These are phyloP conservation scores for Smutsia gigantea DNA, from an alignment of 2,797 vertebrate genomes.

Conservation along the genomic window DNA sequence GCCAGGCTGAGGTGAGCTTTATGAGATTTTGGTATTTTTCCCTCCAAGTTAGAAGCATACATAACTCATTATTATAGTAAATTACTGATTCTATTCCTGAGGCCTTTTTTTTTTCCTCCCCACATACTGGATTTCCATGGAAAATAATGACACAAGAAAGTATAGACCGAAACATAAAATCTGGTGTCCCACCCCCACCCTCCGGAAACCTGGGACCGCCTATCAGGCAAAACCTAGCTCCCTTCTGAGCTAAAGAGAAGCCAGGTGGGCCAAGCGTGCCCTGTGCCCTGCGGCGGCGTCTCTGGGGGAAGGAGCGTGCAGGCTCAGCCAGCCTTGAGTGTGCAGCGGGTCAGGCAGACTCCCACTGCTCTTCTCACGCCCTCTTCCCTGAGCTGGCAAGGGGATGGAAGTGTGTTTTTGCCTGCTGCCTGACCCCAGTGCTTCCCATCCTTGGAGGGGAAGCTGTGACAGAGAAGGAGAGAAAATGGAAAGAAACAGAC, in stretches of 20 bases:
- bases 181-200: background rate
- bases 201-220: background rate
- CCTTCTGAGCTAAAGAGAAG: background rate
- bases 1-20: background rate
- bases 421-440: background rate
- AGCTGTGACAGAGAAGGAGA: background rate
- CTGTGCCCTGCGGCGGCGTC: background rate
- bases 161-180: background rate
- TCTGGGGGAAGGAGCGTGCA: too few relatives aligned
- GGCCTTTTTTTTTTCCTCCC: background rate
- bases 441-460: background rate
- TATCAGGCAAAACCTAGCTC: background rate
- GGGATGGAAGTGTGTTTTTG: background rate
- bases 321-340: background rate
- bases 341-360: too few relatives aligned
- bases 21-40: background rate
- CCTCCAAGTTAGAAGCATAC: background rate
- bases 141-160: background rate
- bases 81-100: constrained; percentile 20
- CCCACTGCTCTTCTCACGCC: too few relatives aligned
- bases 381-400: background rate
- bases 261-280: background rate
- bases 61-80: background rate
- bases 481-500: background rate
- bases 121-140: background rate